phyloP scores from a whole-genome alignment of 2,797 vertebrate genomes.

The Sebastes iracundus region DNA sequence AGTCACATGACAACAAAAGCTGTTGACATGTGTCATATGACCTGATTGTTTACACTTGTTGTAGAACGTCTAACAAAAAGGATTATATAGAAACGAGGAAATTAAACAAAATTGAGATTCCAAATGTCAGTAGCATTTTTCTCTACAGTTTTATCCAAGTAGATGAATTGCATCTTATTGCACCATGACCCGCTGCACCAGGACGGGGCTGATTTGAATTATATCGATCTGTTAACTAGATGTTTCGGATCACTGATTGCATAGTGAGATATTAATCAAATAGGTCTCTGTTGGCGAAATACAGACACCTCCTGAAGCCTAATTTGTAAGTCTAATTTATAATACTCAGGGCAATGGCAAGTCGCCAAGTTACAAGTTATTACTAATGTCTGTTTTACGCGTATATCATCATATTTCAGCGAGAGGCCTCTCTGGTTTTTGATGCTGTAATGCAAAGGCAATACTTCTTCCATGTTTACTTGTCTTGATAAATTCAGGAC shows the following conservation, averaged over 20 bases:
- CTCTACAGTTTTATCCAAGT: no score
- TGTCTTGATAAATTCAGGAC: background rate
- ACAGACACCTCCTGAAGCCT: background rate
- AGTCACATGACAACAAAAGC: no score
- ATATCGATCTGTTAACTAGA: constrained; percentile 8
- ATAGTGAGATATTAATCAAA: constrained; percentile 6
- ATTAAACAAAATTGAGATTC: no score
- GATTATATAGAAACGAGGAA: no score
- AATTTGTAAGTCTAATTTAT: background rate
- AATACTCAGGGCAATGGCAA: background rate
- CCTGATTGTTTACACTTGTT: no score
- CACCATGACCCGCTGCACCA: background rate
- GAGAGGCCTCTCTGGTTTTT: background rate
- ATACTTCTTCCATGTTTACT: background rate
- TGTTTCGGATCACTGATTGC: constrained; percentile 11
- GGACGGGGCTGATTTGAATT: constrained; percentile 3
- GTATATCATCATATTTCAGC: background rate
- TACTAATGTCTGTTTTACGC: background rate
- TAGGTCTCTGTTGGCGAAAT: background rate
- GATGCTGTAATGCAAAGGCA: background rate
- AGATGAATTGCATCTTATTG: background rate
- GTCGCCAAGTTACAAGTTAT: background rate
- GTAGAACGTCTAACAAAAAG: no score
- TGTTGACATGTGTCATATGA: no score
- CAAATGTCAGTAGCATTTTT: no score